These are phyloP conservation scores for Neosalanx taihuensis DNA, from an alignment of 2,797 vertebrate genomes.

Conservation along the genomic window DNA sequence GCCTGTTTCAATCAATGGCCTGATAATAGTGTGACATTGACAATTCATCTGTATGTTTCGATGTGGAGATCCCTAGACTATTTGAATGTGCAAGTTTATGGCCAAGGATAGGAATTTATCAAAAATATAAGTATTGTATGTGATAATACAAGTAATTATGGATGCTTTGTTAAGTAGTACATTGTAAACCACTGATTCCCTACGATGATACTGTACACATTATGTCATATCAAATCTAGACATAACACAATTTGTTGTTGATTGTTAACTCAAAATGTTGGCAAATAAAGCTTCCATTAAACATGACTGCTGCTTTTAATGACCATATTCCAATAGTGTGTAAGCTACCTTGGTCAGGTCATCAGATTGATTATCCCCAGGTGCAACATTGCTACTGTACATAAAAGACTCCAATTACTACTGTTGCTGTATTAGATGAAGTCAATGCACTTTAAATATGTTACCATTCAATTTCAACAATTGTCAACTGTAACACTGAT, in stretches of 20 bases:
- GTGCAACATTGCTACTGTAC: constrained; percentile 57
- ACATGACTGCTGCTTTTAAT: background rate
- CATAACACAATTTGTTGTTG: background rate
- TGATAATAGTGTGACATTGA: constrained; percentile 30
- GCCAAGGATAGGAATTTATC: constrained; percentile 34
- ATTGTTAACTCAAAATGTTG: constrained; percentile 2
- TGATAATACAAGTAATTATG: constrained; percentile 12
- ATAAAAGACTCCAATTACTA: constrained; percentile 53
- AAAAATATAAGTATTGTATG: constrained; percentile 13
- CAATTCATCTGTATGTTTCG: constrained; percentile 22
- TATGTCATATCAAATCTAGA: background rate
- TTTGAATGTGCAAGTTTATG: constrained; percentile 33
- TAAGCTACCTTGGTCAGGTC: constrained; percentile 10
- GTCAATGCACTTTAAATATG: constrained; percentile 58
- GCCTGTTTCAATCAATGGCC: constrained; percentile 25
- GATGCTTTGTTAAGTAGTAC: constrained; percentile 16
- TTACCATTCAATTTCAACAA: constrained; percentile 84
- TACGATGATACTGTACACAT: constrained; percentile 10
- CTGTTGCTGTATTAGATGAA: constrained; percentile 62
- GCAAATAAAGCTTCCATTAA: constrained; percentile 8
- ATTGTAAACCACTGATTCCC: constrained; percentile 14
- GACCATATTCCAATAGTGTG: background rate
- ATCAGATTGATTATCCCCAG: constrained; percentile 66
- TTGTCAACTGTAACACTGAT: constrained; percentile 85
- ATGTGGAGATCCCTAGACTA: constrained; percentile 28